phyloP scores from a whole-genome alignment of 2,113 vertebrate species.

The Typhlomys cinereus region DNA sequence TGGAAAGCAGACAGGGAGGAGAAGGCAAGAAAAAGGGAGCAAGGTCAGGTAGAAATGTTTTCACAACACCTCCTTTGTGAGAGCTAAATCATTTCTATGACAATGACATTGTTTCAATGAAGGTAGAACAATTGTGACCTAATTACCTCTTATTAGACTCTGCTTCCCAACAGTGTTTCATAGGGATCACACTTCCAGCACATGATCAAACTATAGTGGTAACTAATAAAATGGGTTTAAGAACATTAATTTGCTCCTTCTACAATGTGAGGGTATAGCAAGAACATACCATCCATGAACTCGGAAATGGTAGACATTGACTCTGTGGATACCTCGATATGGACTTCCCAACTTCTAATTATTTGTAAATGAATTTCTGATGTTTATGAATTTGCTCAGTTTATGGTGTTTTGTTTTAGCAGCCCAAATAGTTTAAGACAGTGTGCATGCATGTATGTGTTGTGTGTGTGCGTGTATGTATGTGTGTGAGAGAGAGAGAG shows the following conservation, averaged over 20 bases:
- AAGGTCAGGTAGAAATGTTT: not conserved
- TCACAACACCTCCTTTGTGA: not conserved
- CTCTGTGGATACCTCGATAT: not conserved
- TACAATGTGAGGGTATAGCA: not conserved
- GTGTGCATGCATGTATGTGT: too few relatives aligned
- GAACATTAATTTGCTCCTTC: not conserved
- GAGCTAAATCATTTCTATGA: not conserved
- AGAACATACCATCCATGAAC: not conserved
- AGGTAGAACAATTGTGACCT: not conserved
- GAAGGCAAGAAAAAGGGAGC: not conserved
- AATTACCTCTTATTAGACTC: not conserved
- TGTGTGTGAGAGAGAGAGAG: too few relatives aligned
- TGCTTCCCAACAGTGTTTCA: not conserved
- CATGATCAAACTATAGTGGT: not conserved
- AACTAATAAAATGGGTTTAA: not conserved
- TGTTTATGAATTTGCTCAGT: not conserved
- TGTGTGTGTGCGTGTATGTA: too few relatives aligned
- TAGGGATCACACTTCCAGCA: not conserved
- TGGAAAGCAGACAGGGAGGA: not conserved
- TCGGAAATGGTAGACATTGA: not conserved
- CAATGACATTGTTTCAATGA: not conserved
- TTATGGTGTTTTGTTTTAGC: not conserved
- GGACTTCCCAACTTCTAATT: not conserved
- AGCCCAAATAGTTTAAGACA: not conserved
- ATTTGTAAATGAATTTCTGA: not conserved